A percentile compares a stretch with the other conserved stretches of the same genome.
Evolutionary conservation across 2,888 invertebrate species (phyloP).

Genomic region (Ophioninae sp.): DNA sequence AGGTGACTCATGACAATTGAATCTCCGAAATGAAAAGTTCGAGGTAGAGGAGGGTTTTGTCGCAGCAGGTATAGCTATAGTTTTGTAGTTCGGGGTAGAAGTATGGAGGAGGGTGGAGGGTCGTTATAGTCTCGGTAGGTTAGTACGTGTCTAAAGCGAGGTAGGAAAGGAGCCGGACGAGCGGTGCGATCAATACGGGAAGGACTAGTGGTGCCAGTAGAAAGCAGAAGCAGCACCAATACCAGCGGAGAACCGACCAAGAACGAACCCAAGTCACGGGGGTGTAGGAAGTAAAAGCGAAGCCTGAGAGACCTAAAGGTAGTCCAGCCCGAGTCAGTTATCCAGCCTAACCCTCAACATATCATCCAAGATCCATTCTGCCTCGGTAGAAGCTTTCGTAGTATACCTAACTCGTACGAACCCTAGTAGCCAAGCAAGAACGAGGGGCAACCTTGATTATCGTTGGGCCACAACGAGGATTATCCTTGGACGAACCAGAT

Average conservation of each 20-base stretch:
- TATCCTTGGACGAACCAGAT: slow-evolving; percentile 6
- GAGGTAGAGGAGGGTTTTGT: slow-evolving; percentile 19
- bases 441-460: not conserved
- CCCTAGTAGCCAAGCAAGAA: not conserved
- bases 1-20: not conserved
- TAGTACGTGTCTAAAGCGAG: slow-evolving; percentile 73
- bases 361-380: slow-evolving; percentile 75
- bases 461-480: not conserved
- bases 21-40: slow-evolving; percentile 30
- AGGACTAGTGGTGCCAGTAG: slow-evolving; percentile 79
- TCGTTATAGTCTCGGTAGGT: slow-evolving; percentile 65
- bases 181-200: slow-evolving; percentile 78
- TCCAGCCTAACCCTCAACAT: slow-evolving; percentile 75
- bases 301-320: slow-evolving; percentile 40
- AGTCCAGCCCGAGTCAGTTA: slow-evolving; percentile 77
- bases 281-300: slow-evolving; percentile 41
- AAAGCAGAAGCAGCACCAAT: slow-evolving; percentile 48
- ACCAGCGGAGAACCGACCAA: slow-evolving; percentile 45
- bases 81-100: slow-evolving; percentile 9
- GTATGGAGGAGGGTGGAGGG: slow-evolving; percentile 68
- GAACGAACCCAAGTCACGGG: slow-evolving; percentile 45
- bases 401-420: not conserved
- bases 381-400: slow-evolving; percentile 66
- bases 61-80: slow-evolving; percentile 14
- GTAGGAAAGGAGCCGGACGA: slow-evolving; percentile 76